Evolutionary conservation across 2,113 vertebrate genomes (phyloP).

Genomic region (Forbesichthys papilliferus): DNA sequence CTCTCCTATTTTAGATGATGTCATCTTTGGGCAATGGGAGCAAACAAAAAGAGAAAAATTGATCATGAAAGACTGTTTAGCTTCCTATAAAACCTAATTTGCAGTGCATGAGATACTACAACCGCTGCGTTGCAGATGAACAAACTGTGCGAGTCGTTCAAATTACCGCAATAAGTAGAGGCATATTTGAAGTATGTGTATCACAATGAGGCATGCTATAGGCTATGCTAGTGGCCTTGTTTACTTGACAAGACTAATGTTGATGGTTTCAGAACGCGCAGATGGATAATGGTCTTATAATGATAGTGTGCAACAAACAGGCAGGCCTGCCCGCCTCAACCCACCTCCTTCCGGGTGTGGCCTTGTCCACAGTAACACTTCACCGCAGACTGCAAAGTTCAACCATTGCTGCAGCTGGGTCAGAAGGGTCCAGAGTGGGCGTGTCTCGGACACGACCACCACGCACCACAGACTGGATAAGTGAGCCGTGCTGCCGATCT

Average conservation of each 20-base stretch:
- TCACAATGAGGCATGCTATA: background rate
- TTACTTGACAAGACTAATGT: conserved; percentile 21
- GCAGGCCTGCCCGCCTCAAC: background rate
- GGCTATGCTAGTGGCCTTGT: conserved; percentile 18
- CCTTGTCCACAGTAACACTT: too few relatives aligned
- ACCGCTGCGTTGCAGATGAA: conserved; percentile 37
- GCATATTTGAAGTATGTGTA: conserved; percentile 36
- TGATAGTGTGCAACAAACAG: background rate
- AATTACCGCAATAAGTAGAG: conserved; percentile 41
- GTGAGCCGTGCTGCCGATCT: background rate
- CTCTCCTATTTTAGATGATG: conserved; percentile 61
- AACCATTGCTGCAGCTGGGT: background rate
- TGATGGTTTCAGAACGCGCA: conserved; percentile 18
- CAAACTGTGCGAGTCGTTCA: conserved; percentile 21
- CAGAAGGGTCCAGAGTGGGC: conserved; percentile 25
- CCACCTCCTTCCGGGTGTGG: too few relatives aligned
- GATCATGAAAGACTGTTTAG: conserved; percentile 53
- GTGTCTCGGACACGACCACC: conserved; percentile 18
- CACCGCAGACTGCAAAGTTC: too few relatives aligned
- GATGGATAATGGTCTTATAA: background rate
- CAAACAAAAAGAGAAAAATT: conserved; percentile 45
- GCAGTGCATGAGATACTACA: conserved; percentile 42
- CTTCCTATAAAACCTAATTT: conserved; percentile 52
- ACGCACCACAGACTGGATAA: conserved; percentile 20
- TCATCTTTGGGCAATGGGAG: conserved; percentile 44